These are phyloP conservation scores for Onychostoma macrolepis DNA, from an alignment of 2,113 vertebrate genomes.

Conservation along the genomic window DNA sequence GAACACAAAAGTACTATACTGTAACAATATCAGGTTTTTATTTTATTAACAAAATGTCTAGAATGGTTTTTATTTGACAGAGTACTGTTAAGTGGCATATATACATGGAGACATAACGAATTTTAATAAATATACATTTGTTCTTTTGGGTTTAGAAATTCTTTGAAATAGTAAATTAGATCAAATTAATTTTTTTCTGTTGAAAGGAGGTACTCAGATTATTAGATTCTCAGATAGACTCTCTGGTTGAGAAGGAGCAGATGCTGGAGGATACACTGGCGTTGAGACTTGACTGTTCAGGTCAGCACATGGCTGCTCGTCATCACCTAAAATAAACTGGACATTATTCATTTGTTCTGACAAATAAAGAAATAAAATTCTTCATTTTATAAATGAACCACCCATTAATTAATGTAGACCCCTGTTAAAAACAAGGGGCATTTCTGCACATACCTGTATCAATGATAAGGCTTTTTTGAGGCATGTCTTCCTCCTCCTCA, in stretches of 20 bases:
- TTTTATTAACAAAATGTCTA: background rate
- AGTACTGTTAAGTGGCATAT: background rate
- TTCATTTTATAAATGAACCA: background rate
- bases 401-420: background rate
- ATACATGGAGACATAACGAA: conserved; percentile 26
- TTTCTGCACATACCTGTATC: conserved; percentile 56
- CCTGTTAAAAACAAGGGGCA: background rate
- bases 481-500: conserved; percentile 70
- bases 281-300: conserved; percentile 63
- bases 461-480: conserved; percentile 49
- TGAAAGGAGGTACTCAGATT: background rate
- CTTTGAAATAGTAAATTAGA: background rate
- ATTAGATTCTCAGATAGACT: conserved; percentile 59
- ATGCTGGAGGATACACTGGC: conserved; percentile 46
- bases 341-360: background rate
- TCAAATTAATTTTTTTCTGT: background rate
- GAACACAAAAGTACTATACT: background rate
- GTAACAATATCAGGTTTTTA: background rate
- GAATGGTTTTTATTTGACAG: background rate
- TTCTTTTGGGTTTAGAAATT: conserved; percentile 8
- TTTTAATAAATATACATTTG: conserved; percentile 52
- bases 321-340: conserved; percentile 58
- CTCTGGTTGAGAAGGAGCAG: conserved; percentile 57
- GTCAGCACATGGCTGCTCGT: conserved; percentile 45
- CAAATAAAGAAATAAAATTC: background rate